Conservation (phyloP, 2,888 invertebrate species). For the Mimas tiliae region DNA sequence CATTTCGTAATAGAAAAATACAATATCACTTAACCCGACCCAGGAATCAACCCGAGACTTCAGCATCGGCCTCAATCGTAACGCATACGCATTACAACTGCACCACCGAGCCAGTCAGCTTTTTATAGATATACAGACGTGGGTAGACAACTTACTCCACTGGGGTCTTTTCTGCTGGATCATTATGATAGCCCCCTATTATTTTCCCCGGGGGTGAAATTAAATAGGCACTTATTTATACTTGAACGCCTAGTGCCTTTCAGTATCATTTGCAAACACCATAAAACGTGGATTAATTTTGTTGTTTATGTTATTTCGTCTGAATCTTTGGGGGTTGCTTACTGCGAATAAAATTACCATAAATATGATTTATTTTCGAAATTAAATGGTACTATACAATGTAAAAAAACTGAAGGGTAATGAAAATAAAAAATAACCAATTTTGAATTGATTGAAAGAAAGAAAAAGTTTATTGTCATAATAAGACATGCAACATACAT, state of each 20-base stretch:
- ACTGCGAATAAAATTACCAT: neutral
- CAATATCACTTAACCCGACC: no score
- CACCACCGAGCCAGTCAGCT: no score
- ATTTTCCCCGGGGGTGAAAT: constrained; percentile 21
- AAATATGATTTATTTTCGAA: neutral
- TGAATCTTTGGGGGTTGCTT: neutral
- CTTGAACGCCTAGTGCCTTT: constrained; percentile 23
- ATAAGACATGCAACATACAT: no score
- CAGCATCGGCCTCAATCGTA: no score
- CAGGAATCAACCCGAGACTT: no score
- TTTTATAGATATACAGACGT: neutral
- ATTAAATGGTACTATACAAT: no score
- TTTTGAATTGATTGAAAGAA: no score
- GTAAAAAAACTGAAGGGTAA: no score
- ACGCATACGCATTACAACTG: no score
- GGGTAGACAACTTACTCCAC: neutral
- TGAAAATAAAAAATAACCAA: no score
- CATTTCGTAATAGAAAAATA: no score
- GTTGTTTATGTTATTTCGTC: constrained; percentile 14
- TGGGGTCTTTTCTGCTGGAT: neutral
- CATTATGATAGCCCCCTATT: constrained; percentile 16
- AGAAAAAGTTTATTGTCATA: no score
- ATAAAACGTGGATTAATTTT: constrained; percentile 18
- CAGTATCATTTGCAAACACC: constrained; percentile 17
- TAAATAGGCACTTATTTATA: constrained; percentile 21